Percentiles rank a stretch among this genome's conserved stretches.
These are phyloP conservation scores for Amiota mariae DNA, from an alignment of 2,888 invertebrate species.

Conservation along the genomic window DNA sequence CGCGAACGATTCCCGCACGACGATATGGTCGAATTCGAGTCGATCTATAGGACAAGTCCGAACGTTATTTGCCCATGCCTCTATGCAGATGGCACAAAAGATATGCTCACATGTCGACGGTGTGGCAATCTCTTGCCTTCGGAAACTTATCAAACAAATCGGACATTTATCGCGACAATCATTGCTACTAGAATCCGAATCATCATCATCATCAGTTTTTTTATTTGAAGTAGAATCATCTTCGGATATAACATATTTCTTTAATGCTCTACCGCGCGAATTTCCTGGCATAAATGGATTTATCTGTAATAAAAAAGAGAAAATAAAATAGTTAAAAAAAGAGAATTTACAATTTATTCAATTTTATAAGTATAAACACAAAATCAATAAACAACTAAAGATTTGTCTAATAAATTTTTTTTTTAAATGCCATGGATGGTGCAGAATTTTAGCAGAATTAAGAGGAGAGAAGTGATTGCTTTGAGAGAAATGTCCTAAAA, in stretches of 20 bases:
- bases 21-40: slow-evolving; percentile 83
- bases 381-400: no score
- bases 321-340: not conserved
- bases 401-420: no score
- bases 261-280: slow-evolving; percentile 45
- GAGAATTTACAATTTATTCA: no score
- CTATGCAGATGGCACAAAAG: slow-evolving; percentile 91
- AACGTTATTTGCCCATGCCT: slow-evolving; percentile 95
- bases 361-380: no score
- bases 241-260: slow-evolving; percentile 52
- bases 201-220: slow-evolving; percentile 48
- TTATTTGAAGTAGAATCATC: slow-evolving; percentile 52
- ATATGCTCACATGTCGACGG: slow-evolving; percentile 91
- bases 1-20: slow-evolving; percentile 79
- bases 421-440: no score
- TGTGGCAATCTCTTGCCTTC: slow-evolving; percentile 85
- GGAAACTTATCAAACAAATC: slow-evolving; percentile 87
- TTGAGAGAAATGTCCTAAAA: no score
- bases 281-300: slow-evolving; percentile 42
- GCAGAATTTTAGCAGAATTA: no score
- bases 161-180: slow-evolving; percentile 89
- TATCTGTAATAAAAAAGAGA: slow-evolving; percentile 53
- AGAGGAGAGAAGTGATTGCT: no score
- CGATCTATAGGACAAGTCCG: slow-evolving; percentile 96
- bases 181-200: slow-evolving; percentile 76